Conservation (phyloP, 2,113 vertebrate genomes). For the Nicator chloris region DNA sequence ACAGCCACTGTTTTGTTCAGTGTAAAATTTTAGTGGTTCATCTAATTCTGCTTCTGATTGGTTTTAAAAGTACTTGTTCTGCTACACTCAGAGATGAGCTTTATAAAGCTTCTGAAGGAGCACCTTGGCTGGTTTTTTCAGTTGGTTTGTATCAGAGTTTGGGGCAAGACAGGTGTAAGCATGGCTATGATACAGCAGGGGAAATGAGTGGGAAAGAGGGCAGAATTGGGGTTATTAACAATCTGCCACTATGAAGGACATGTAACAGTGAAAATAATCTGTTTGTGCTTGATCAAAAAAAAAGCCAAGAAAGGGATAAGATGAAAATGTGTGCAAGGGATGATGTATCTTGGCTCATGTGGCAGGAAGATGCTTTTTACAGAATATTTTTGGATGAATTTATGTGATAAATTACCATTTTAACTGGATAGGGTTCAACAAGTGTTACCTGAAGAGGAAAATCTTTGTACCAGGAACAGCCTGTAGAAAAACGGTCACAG, state of each 20-base stretch:
- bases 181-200: neutral
- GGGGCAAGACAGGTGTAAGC: neutral
- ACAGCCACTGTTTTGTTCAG: neutral
- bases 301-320: neutral
- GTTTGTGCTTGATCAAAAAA: neutral
- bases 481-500: neutral
- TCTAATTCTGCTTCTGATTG: neutral
- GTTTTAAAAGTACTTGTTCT: neutral
- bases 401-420: neutral
- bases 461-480: neutral
- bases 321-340: neutral
- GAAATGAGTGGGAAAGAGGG: neutral
- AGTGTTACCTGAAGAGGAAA: neutral
- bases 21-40: neutral
- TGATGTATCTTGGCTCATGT: neutral
- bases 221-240: neutral
- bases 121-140: neutral
- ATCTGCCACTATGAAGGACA: neutral
- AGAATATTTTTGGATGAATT: neutral
- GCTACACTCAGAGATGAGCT: neutral
- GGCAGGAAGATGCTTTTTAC: neutral
- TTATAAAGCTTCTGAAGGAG: neutral
- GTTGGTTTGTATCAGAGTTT: neutral
- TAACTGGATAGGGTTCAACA: neutral
- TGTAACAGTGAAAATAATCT: neutral